phyloP scores from a whole-genome alignment of 2,888 invertebrate species.

The Peribatodes rhomboidaria region DNA sequence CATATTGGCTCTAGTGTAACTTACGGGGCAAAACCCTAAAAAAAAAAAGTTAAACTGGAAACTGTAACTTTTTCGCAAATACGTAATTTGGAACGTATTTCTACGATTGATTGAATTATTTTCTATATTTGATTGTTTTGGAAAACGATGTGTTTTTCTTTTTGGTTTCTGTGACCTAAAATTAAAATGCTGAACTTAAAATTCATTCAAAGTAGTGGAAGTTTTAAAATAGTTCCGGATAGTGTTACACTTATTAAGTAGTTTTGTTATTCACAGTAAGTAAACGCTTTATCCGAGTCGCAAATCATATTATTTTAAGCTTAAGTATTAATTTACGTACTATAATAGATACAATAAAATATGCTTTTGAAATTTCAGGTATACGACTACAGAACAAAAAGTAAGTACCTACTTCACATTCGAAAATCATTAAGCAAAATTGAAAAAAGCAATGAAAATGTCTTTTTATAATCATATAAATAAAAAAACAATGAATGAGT shows the following conservation, averaged over 20 bases:
- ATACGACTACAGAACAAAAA: not conserved
- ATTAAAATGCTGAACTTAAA: constrained; percentile 2
- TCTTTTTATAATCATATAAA: not conserved
- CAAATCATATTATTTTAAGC: not conserved
- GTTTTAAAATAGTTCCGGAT: not conserved
- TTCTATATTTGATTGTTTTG: not conserved
- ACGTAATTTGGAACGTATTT: not conserved
- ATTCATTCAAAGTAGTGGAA: not conserved
- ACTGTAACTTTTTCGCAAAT: not conserved
- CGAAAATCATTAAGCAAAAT: not conserved
- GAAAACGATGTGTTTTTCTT: not conserved
- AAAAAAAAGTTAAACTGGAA: not conserved
- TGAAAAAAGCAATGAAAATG: not conserved
- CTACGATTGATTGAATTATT: not conserved
- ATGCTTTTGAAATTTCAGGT: not conserved
- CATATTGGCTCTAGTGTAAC: no score
- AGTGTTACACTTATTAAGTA: constrained; percentile 5
- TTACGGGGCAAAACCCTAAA: no score
- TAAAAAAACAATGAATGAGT: not conserved
- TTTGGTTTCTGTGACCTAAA: not conserved
- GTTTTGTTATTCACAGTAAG: constrained; percentile 6
- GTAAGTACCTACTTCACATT: not conserved
- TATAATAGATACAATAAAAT: not conserved
- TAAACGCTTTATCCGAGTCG: not conserved
- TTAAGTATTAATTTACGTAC: no score